Conservation (phyloP, 2,797 vertebrate genomes). For the Helicolenus hilgendorfi region DNA sequence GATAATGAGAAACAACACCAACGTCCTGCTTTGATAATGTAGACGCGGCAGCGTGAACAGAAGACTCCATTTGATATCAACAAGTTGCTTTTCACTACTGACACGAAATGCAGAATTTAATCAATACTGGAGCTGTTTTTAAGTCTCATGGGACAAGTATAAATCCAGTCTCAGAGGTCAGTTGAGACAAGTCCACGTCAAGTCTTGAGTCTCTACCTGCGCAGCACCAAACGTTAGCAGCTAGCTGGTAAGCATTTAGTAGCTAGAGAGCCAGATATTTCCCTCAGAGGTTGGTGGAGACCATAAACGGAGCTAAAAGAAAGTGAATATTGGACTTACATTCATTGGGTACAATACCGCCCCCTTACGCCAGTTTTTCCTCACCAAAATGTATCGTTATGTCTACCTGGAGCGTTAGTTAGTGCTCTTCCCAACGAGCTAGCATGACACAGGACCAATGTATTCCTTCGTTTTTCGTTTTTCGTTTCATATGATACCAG, state of each 20-base stretch:
- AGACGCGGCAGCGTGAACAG: background rate
- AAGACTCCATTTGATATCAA: slow-evolving; percentile 8
- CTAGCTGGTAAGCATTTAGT: background rate
- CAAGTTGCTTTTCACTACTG: background rate
- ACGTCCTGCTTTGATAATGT: slow-evolving; percentile 7
- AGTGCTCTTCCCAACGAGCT: too few species aligned
- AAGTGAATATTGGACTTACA: background rate
- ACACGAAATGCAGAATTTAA: background rate
- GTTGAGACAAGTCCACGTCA: background rate
- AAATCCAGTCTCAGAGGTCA: background rate
- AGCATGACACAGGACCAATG: too few species aligned
- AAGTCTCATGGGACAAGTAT: background rate
- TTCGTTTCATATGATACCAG: too few species aligned
- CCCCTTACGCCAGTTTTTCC: too few species aligned
- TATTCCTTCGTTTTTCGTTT: too few species aligned
- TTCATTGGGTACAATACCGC: background rate
- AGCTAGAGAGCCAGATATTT: background rate
- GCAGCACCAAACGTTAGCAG: background rate
- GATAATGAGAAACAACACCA: slow-evolving; percentile 53
- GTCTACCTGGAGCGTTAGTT: too few species aligned
- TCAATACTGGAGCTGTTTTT: background rate
- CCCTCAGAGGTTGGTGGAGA: background rate
- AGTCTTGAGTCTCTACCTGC: background rate
- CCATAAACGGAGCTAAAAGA: background rate
- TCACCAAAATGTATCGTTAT: too few species aligned